Percentiles rank a stretch among this genome's conserved stretches.
Evolutionary conservation across 2,888 invertebrate species (phyloP).

Genomic region (Ischnura elegans): DNA sequence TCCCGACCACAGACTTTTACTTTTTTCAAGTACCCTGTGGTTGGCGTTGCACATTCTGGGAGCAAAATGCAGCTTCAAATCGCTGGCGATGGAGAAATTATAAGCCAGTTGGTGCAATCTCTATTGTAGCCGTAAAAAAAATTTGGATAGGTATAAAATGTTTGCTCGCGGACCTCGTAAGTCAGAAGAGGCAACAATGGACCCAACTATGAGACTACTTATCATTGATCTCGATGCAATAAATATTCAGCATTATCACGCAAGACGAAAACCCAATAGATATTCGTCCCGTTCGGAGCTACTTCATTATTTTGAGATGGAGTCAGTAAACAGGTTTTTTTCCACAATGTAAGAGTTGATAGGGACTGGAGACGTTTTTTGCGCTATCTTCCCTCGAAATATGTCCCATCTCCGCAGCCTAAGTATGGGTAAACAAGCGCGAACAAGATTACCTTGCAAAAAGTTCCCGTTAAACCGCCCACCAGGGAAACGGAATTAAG

Average conservation of each 20-base stretch:
- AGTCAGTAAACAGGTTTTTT: neutral
- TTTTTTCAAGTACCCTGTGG: too few relatives aligned
- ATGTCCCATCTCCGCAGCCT: neutral
- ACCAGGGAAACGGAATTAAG: too few relatives aligned
- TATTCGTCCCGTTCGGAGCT: neutral
- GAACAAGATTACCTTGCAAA: too few relatives aligned
- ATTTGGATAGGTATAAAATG: neutral
- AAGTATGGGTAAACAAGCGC: neutral
- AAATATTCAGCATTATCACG: neutral
- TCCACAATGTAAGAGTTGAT: neutral
- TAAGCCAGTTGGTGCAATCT: too few relatives aligned
- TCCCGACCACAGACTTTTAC: neutral
- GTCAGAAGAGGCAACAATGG: neutral
- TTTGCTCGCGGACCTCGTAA: neutral
- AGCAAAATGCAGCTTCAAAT: too few relatives aligned
- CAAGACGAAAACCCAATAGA: neutral
- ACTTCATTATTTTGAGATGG: neutral
- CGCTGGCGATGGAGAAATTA: neutral
- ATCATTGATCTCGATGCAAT: neutral
- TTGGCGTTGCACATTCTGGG: too few relatives aligned
- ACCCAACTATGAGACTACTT: neutral
- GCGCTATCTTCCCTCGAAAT: neutral
- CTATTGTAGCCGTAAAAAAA: neutral
- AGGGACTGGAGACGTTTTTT: neutral
- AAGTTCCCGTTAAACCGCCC: too few relatives aligned